Conservation (phyloP, 2,888 invertebrate genomes). For the Chironomus tentans region DNA sequence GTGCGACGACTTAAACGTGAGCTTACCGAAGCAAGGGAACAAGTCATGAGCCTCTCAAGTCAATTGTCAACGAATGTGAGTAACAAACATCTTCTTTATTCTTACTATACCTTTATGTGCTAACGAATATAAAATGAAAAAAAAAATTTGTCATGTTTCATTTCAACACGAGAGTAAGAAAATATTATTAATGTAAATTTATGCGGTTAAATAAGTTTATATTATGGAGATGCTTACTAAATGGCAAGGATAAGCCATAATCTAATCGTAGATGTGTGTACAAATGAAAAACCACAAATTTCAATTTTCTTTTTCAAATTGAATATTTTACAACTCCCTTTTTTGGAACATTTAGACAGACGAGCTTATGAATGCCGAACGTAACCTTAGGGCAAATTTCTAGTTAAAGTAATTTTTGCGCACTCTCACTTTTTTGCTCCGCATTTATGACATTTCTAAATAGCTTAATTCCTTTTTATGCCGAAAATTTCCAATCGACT, state of each 20-base stretch:
- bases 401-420: no score
- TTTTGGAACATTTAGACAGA: no score
- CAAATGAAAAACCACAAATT: background rate
- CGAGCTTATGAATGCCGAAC: background rate
- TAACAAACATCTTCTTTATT: conserved; percentile 33
- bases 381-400: background rate
- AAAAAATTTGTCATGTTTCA: background rate
- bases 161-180: background rate
- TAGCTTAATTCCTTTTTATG: background rate
- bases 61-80: conserved; percentile 96
- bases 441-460: background rate
- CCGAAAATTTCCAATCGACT: conserved; percentile 18
- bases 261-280: no score
- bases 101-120: background rate
- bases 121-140: background rate
- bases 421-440: background rate
- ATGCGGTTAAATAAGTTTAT: no score
- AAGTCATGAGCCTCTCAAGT: conserved; percentile 88
- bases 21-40: conserved; percentile 89
- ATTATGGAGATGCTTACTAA: no score
- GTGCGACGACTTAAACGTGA: conserved; percentile 87
- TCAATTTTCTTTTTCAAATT: no score
- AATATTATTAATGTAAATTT: no score
- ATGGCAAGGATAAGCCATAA: no score
- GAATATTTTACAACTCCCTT: no score